Evolutionary conservation across 2,888 invertebrate species (phyloP).

Genomic region (Cheilosia grossa): DNA sequence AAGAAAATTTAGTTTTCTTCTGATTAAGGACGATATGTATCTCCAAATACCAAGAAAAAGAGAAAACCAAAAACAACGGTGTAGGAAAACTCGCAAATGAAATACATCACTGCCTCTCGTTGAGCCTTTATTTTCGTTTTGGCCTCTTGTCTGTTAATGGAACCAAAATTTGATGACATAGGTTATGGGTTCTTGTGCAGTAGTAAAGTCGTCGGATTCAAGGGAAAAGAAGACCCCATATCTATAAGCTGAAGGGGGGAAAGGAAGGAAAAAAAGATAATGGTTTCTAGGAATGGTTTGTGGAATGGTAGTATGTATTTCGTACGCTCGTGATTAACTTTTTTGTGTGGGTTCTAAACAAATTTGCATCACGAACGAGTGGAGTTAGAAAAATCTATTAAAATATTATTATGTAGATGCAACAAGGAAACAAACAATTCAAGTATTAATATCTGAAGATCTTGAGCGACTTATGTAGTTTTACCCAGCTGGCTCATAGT

Average conservation of each 20-base stretch:
- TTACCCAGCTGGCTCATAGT: too few species aligned
- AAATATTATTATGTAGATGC: too few species aligned
- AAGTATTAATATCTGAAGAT: too few species aligned
- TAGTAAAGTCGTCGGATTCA: conserved; percentile 8
- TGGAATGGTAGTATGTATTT: neutral
- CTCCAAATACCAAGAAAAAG: conserved; percentile 1
- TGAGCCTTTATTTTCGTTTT: conserved; percentile 14
- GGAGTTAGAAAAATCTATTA: too few species aligned
- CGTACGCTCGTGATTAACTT: too few species aligned
- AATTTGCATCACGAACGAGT: too few species aligned
- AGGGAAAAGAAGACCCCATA: neutral
- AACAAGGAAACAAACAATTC: too few species aligned
- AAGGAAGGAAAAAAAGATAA: too few species aligned
- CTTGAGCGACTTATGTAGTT: too few species aligned
- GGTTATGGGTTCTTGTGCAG: conserved; percentile 32
- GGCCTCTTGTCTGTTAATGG: conserved; percentile 22
- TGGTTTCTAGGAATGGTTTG: neutral
- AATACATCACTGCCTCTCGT: neutral
- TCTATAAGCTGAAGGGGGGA: too few species aligned
- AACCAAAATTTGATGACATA: conserved; percentile 33
- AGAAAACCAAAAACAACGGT: neutral
- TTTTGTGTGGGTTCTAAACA: too few species aligned
- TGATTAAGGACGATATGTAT: conserved; percentile 5
- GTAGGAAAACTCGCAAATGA: too few species aligned
- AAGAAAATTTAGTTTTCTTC: conserved; percentile 39